Percentiles rank a stretch among this genome's conserved stretches.
Conservation (phyloP, 2,113 vertebrate species). For the Bos taurus region DNA sequence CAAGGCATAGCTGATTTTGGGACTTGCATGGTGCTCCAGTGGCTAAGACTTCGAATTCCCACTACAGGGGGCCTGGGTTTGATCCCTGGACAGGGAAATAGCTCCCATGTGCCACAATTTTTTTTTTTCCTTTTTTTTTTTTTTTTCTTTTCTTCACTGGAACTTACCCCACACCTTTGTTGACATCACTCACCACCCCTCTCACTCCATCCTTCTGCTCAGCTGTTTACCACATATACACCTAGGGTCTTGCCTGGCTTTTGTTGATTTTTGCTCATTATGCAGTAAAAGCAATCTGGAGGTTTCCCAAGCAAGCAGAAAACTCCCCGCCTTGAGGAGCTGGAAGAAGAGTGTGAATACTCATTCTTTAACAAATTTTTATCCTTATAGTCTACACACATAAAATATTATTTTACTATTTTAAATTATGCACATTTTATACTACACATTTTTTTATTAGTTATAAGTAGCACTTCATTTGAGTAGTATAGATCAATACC, state of each 20-base stretch:
- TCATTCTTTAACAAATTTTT: neutral
- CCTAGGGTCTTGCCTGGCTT: neutral
- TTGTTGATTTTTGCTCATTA: neutral
- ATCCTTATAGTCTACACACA: neutral
- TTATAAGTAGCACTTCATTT: neutral
- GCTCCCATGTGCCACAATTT: neutral
- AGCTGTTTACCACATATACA: neutral
- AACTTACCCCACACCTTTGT: neutral
- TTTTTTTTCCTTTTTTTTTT: too few relatives aligned
- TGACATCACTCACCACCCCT: neutral
- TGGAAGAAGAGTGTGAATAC: neutral
- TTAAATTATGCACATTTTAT: neutral
- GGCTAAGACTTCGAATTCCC: neutral
- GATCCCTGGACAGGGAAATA: neutral
- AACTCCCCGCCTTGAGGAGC: neutral
- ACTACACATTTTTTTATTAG: neutral
- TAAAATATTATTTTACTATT: neutral
- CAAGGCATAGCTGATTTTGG: neutral
- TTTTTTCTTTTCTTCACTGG: neutral
- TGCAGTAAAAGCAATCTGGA: neutral
- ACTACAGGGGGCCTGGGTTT: neutral
- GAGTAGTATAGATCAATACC: fast-evolving
- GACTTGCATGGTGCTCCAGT: neutral
- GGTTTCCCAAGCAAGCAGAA: neutral
- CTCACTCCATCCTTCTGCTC: neutral